phyloP scores from a whole-genome alignment of 1,140 invertebrate genomes.

The Whitmania pigra region DNA sequence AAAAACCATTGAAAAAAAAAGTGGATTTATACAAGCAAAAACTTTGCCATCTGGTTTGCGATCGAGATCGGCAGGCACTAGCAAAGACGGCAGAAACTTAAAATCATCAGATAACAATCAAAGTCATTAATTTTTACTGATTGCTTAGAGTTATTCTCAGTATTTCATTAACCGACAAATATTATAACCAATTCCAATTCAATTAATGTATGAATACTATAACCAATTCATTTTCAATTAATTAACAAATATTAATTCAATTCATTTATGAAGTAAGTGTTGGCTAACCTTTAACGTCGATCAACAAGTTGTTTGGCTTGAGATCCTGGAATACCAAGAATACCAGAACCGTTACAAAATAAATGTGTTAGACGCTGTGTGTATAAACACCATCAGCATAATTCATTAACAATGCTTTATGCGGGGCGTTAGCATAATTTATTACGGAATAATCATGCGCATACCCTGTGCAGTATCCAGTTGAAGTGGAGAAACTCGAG shows the following conservation, averaged over 20 bases:
- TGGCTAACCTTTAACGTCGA: conserved; percentile 57
- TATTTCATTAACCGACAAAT: no score
- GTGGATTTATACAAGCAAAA: background rate
- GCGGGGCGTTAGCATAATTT: background rate
- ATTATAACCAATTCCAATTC: no score
- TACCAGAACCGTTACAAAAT: no score
- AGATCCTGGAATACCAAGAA: conserved; percentile 63
- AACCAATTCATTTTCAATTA: background rate
- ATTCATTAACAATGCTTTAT: background rate
- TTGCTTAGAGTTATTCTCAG: no score
- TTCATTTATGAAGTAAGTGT: background rate
- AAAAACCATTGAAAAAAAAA: background rate
- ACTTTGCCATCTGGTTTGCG: no score
- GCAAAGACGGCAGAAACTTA: no score
- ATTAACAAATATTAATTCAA: background rate
- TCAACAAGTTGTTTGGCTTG: conserved; percentile 95
- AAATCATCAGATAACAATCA: no score
- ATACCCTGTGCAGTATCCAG: conserved; percentile 85
- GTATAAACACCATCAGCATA: conserved; percentile 8
- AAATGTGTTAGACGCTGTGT: background rate
- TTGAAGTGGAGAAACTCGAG: conserved; percentile 88
- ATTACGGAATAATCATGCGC: conserved; percentile 25
- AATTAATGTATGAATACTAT: no score
- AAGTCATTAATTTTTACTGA: no score
- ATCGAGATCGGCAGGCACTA: no score